These are phyloP conservation scores for Elaeidobius kamerunicus DNA, from an alignment of 2,888 invertebrate species.

Conservation along the genomic window DNA sequence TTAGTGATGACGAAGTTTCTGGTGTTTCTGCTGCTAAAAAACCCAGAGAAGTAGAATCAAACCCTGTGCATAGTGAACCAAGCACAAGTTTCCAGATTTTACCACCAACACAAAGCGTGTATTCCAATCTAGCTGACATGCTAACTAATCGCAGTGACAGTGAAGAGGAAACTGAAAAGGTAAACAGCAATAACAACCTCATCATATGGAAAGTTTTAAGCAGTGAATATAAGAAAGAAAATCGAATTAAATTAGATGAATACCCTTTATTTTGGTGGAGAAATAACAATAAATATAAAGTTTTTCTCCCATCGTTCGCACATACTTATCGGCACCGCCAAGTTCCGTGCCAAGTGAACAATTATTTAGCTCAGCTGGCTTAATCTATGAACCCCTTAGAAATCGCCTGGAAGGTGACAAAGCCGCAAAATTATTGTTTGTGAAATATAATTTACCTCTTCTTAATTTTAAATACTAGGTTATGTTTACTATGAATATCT, in stretches of 20 bases:
- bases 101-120: neutral
- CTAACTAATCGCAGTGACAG: neutral
- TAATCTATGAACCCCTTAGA: neutral
- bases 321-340: neutral
- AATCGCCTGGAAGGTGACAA: constrained; percentile 1
- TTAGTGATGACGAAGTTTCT: neutral
- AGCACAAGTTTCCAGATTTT: no score
- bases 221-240: neutral
- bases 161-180: neutral
- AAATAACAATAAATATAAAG: neutral
- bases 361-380: no score
- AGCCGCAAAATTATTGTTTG: constrained; percentile 1
- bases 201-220: neutral
- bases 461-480: neutral
- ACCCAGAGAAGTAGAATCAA: neutral
- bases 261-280: neutral
- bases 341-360: neutral
- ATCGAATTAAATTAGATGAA: neutral
- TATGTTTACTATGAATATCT: neutral
- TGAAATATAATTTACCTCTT: neutral
- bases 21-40: neutral
- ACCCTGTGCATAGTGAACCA: neutral
- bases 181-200: neutral
- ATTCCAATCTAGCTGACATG: neutral
- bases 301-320: neutral